These are phyloP conservation scores for Drosophila equinoxialis DNA, from an alignment of 1,140 invertebrate species.

Conservation along the genomic window DNA sequence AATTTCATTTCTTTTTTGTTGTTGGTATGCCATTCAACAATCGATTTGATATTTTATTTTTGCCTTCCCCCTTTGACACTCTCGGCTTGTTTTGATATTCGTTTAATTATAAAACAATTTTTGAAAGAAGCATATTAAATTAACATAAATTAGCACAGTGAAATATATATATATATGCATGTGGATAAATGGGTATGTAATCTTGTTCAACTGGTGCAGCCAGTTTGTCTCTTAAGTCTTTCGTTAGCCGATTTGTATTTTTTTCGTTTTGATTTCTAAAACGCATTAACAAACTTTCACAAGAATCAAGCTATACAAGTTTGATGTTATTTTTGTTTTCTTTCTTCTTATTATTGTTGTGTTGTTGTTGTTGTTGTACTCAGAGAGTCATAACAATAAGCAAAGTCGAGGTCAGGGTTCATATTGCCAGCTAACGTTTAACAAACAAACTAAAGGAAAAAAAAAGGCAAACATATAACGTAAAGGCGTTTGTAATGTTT, in stretches of 20 bases:
- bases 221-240: constrained; percentile 61
- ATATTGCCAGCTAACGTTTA: constrained; percentile 41
- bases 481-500: constrained; percentile 14
- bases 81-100: constrained; percentile 2
- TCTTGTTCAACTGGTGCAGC: constrained; percentile 67
- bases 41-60: not conserved
- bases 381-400: constrained; percentile 13
- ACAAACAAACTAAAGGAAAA: constrained; percentile 24
- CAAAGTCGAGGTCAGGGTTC: constrained; percentile 68
- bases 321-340: constrained; percentile 8
- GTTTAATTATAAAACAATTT: constrained; percentile 18
- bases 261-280: constrained; percentile 40
- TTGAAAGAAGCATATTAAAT: constrained; percentile 27
- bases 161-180: not conserved
- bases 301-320: constrained; percentile 67
- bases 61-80: not conserved
- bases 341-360: not conserved
- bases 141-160: constrained; percentile 45
- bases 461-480: not conserved
- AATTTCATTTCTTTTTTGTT: constrained; percentile 37
- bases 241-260: constrained; percentile 38
- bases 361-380: not conserved
- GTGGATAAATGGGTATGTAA: constrained; percentile 29
- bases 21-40: constrained; percentile 43
- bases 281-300: constrained; percentile 59